Conservation (phyloP, 2,113 vertebrate species). For the Gavialis gangeticus region DNA sequence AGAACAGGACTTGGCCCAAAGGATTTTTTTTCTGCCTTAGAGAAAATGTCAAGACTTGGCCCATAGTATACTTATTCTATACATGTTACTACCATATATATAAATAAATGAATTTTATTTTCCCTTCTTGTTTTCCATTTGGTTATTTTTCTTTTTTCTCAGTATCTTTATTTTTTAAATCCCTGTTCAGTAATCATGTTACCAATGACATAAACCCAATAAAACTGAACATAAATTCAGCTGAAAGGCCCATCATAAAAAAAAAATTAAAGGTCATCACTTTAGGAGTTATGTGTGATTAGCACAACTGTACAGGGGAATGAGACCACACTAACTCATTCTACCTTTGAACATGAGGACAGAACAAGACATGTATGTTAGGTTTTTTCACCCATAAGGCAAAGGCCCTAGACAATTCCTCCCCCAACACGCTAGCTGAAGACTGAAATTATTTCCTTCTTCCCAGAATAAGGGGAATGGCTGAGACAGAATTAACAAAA, state of each 20-base stretch:
- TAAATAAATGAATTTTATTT: neutral
- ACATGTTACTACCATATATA: neutral
- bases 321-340: rapidly evolving
- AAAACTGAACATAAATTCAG: neutral
- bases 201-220: neutral
- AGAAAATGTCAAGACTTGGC: neutral
- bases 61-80: neutral
- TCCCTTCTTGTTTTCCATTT: neutral
- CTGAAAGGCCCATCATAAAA: neutral
- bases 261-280: neutral
- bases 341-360: neutral
- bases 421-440: neutral
- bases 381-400: neutral
- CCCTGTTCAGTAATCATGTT: neutral
- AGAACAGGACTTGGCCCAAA: neutral
- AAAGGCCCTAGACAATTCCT: neutral
- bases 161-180: slow-evolving; percentile 1
- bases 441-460: neutral
- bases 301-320: neutral
- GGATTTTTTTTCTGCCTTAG: neutral
- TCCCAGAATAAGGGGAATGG: neutral
- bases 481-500: neutral
- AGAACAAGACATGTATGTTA: neutral
- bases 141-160: neutral
- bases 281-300: neutral